Conservation (phyloP, 2,113 vertebrate species). For the Prionailurus bengalensis region DNA sequence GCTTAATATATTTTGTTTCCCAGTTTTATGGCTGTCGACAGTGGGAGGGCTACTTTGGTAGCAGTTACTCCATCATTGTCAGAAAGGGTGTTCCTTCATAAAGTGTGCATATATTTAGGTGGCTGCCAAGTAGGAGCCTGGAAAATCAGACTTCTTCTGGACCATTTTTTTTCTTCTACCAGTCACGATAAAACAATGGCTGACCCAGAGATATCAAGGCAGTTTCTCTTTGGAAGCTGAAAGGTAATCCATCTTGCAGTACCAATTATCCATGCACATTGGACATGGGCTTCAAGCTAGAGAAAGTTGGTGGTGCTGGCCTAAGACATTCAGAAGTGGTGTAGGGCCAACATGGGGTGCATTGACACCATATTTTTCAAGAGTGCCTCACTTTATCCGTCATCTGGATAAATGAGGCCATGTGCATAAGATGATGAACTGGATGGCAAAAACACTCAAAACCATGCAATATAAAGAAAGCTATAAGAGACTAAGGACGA, state of each 20-base stretch:
- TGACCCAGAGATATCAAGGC: background rate
- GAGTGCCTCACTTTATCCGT: background rate
- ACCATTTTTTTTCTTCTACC: background rate
- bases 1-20: background rate
- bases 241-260: background rate
- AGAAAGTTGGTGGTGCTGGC: background rate
- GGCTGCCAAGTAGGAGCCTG: background rate
- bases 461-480: background rate
- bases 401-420: background rate
- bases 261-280: background rate
- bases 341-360: accelerated
- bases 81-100: background rate
- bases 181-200: background rate
- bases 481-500: background rate
- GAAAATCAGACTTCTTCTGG: background rate
- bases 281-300: background rate
- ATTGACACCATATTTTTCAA: background rate
- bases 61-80: background rate
- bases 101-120: background rate
- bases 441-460: background rate
- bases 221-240: background rate
- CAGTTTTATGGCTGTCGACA: background rate
- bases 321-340: background rate
- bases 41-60: background rate
- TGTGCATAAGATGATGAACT: background rate